A percentile compares a stretch with the other conserved stretches of the same genome.
These are phyloP conservation scores for Axea sp. DNA, from an alignment of 2,888 invertebrate genomes.

Conservation along the genomic window DNA sequence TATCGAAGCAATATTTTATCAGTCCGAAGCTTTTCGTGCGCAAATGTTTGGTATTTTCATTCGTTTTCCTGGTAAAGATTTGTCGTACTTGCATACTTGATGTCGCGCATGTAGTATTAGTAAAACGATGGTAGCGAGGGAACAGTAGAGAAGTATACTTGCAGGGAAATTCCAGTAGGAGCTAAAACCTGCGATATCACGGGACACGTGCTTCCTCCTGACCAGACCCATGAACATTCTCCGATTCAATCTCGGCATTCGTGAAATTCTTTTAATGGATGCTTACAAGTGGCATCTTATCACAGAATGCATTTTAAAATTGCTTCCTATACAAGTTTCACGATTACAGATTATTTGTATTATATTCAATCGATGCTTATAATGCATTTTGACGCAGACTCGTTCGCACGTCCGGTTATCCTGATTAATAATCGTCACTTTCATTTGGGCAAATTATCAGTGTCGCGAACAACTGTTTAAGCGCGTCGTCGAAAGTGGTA, in stretches of 20 bases:
- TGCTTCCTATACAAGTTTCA: constrained; percentile 58
- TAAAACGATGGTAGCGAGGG: constrained; percentile 48
- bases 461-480: no score
- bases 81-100: constrained; percentile 56
- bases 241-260: constrained; percentile 63
- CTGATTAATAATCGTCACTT: background rate
- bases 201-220: constrained; percentile 61
- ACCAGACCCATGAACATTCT: constrained; percentile 58
- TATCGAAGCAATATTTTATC: constrained; percentile 37
- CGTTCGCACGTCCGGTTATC: background rate
- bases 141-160: constrained; percentile 57
- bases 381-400: background rate
- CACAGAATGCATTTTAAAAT: constrained; percentile 60
- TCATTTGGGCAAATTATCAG: background rate
- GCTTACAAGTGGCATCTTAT: constrained; percentile 63
- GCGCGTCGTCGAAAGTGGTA: no score
- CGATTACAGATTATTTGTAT: constrained; percentile 53
- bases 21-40: constrained; percentile 15
- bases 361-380: constrained; percentile 31
- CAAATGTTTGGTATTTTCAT: constrained; percentile 55
- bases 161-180: constrained; percentile 62
- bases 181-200: constrained; percentile 60
- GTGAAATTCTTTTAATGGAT: constrained; percentile 63
- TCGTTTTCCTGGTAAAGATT: constrained; percentile 55
- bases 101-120: constrained; percentile 57